Evolutionary conservation across 2,888 invertebrate species (phyloP).

Genomic region (Dorcus parallelipipedus): DNA sequence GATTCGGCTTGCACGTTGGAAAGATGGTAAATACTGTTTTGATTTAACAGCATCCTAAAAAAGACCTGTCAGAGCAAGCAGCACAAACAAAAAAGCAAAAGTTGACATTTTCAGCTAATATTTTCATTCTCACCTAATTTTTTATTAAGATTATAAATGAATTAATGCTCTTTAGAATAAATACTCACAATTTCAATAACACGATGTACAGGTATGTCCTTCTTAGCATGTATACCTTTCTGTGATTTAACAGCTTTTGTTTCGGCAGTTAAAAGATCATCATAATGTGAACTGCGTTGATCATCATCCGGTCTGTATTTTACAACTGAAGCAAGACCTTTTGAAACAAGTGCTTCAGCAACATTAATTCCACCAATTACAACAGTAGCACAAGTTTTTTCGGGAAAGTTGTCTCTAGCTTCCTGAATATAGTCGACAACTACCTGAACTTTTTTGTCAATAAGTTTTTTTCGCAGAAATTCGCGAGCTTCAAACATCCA

Average conservation of each 20-base stretch:
- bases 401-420: slow-evolving; percentile 88
- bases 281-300: slow-evolving; percentile 90
- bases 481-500: slow-evolving; percentile 99
- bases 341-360: slow-evolving; percentile 87
- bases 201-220: slow-evolving; percentile 79
- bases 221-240: slow-evolving; percentile 82
- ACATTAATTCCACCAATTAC: slow-evolving; percentile 83
- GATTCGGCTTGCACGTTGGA: slow-evolving; percentile 85
- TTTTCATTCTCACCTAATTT: neutral
- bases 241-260: slow-evolving; percentile 84
- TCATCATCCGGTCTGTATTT: slow-evolving; percentile 95
- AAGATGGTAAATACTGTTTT: slow-evolving; percentile 89
- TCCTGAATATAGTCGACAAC: slow-evolving; percentile 96
- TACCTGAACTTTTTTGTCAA: slow-evolving; percentile 92
- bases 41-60: slow-evolving; percentile 74
- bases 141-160: too few relatives aligned
- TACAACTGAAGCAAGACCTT: slow-evolving; percentile 90
- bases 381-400: slow-evolving; percentile 94
- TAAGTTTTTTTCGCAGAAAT: slow-evolving; percentile 89
- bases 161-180: neutral
- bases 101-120: neutral
- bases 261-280: slow-evolving; percentile 89
- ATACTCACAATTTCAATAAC: slow-evolving; percentile 73
- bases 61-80: slow-evolving; percentile 22
- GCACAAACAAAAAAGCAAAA: neutral